Percentiles rank a stretch among this genome's conserved stretches.
Conservation (phyloP, 2,888 invertebrate species). For the Dioctria linearis region DNA sequence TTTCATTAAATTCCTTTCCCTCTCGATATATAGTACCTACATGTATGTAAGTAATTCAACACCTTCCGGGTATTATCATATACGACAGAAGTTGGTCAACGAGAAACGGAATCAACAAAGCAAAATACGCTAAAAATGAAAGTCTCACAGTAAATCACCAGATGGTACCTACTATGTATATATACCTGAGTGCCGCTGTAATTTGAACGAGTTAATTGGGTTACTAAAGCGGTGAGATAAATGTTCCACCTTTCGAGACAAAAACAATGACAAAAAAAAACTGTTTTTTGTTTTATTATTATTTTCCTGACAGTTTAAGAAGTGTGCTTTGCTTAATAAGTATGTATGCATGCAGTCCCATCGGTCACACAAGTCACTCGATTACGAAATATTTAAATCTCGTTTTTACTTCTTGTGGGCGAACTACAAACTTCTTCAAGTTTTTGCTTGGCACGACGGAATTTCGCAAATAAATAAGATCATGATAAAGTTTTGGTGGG, state of each 20-base stretch:
- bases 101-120: constrained; percentile 3
- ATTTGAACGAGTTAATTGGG: constrained; percentile 34
- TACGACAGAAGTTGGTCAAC: constrained; percentile 19
- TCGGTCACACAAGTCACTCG: constrained; percentile 29
- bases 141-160: not conserved
- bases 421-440: not conserved
- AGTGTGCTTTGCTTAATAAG: constrained; percentile 8
- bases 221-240: constrained; percentile 37
- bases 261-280: constrained; percentile 35
- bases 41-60: constrained; percentile 5
- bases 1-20: constrained; percentile 26
- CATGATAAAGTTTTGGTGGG: constrained; percentile 8
- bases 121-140: constrained; percentile 14
- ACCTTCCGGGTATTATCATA: constrained; percentile 36
- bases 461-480: not conserved
- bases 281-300: constrained; percentile 18
- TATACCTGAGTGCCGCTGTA: not conserved
- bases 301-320: constrained; percentile 40
- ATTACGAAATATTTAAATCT: constrained; percentile 21
- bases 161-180: not conserved
- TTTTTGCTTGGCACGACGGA: not conserved
- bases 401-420: constrained; percentile 15
- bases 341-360: not conserved
- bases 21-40: not conserved
- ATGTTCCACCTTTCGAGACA: constrained; percentile 37